Evolutionary conservation across 2,113 vertebrate genomes (phyloP).

Genomic region (Regulus satrapa): DNA sequence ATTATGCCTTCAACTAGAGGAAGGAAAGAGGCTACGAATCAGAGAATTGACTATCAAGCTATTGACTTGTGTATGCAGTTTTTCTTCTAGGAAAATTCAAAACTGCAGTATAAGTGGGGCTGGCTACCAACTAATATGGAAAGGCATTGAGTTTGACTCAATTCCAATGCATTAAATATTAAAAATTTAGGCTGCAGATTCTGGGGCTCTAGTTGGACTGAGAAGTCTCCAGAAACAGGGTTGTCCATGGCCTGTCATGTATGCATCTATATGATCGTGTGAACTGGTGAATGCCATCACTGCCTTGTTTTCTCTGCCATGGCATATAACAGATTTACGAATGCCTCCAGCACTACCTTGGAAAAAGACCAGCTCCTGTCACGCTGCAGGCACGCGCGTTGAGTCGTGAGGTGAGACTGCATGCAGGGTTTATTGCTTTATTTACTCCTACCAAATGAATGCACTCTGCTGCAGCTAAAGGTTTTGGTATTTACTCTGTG

Average conservation of each 20-base stretch:
- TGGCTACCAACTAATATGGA: background rate
- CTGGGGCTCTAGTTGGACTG: background rate
- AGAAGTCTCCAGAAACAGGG: background rate
- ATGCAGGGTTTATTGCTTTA: background rate
- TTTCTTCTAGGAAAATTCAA: background rate
- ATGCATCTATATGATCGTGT: background rate
- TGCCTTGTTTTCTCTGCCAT: background rate
- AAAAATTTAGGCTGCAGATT: background rate
- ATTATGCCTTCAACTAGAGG: background rate
- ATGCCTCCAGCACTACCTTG: constrained; percentile 81
- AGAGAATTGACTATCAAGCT: background rate
- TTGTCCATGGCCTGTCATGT: background rate
- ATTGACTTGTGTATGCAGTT: background rate
- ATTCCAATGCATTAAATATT: background rate
- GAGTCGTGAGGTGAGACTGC: constrained; percentile 79
- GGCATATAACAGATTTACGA: constrained; percentile 81
- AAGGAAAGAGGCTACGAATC: background rate
- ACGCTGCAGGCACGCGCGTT: constrained; percentile 73
- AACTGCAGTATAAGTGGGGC: background rate
- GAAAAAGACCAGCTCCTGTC: constrained; percentile 70
- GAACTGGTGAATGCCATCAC: background rate
- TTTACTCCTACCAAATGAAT: background rate
- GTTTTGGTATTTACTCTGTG: background rate
- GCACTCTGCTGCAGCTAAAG: background rate
- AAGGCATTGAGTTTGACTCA: background rate